phyloP scores from a whole-genome alignment of 2,888 invertebrate genomes.

The Nemoura dubitans region DNA sequence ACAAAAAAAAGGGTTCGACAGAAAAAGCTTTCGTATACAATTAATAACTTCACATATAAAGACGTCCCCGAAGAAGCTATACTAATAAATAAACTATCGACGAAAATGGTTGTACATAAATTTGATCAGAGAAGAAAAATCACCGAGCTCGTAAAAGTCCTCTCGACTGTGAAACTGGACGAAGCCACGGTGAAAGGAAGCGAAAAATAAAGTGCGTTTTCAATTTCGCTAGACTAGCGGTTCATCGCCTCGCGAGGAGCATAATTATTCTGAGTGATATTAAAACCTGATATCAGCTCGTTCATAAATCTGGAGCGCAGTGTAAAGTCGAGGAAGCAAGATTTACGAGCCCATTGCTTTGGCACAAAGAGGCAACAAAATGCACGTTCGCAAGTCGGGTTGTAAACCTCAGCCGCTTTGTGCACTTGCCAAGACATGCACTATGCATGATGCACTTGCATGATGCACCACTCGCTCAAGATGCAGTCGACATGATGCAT shows the following conservation, averaged over 20 bases:
- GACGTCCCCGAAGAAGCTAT: neutral
- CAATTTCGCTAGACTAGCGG: no score
- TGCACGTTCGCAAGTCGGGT: no score
- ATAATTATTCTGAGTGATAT: neutral
- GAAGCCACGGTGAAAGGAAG: no score
- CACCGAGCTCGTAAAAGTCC: neutral
- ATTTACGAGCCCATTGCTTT: neutral
- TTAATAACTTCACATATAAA: neutral
- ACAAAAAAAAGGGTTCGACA: neutral
- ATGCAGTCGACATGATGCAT: no score
- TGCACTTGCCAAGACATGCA: neutral
- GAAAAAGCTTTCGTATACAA: neutral
- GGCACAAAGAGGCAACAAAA: neutral
- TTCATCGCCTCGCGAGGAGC: neutral
- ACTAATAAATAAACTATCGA: conserved; percentile 12
- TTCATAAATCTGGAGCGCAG: neutral
- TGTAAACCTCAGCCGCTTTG: neutral
- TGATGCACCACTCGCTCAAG: no score
- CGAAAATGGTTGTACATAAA: neutral
- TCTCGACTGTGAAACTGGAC: neutral
- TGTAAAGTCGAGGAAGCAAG: neutral
- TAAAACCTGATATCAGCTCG: neutral
- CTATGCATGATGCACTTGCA: neutral
- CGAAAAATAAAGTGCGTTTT: no score
- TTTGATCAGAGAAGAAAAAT: neutral